phyloP scores from a whole-genome alignment of 2,797 vertebrate species.

The Atherinosoma microstoma region DNA sequence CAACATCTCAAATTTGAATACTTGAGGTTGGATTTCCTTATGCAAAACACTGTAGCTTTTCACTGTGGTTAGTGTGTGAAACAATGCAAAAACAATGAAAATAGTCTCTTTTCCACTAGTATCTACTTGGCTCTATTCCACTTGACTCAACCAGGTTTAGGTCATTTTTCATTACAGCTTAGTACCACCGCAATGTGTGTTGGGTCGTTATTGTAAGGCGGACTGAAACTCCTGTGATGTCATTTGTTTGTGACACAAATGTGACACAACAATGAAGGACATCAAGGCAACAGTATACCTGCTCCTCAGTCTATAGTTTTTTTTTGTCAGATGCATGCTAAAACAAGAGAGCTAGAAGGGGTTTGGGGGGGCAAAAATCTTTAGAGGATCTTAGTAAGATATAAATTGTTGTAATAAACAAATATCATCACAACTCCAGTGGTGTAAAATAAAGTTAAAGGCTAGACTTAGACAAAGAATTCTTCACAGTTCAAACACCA shows the following conservation, averaged over 20 bases:
- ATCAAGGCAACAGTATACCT: too few species aligned
- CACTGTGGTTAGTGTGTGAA: constrained; percentile 62
- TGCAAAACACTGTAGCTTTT: constrained; percentile 74
- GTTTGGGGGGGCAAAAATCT: too few species aligned
- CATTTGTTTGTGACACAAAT: neutral
- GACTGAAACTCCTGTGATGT: neutral
- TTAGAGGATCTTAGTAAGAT: too few species aligned
- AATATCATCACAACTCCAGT: neutral
- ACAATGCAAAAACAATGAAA: constrained; percentile 59
- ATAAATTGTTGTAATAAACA: neutral
- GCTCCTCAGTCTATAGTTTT: too few species aligned
- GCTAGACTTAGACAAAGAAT: neutral
- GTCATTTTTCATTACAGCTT: neutral
- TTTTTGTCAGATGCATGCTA: neutral
- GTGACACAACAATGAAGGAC: too few species aligned
- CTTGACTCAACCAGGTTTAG: neutral
- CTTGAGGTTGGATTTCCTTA: constrained; percentile 72
- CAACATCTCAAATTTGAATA: constrained; percentile 74
- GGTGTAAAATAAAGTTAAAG: neutral
- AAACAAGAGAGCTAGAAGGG: neutral
- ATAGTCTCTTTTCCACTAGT: neutral
- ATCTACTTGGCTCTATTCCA: neutral
- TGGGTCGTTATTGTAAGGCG: neutral
- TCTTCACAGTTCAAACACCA: neutral
- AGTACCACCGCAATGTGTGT: neutral